Percentiles rank a stretch among this genome's conserved stretches.
phyloP scores from a whole-genome alignment of 2,888 invertebrate genomes.

The Drosophila acutilabella region DNA sequence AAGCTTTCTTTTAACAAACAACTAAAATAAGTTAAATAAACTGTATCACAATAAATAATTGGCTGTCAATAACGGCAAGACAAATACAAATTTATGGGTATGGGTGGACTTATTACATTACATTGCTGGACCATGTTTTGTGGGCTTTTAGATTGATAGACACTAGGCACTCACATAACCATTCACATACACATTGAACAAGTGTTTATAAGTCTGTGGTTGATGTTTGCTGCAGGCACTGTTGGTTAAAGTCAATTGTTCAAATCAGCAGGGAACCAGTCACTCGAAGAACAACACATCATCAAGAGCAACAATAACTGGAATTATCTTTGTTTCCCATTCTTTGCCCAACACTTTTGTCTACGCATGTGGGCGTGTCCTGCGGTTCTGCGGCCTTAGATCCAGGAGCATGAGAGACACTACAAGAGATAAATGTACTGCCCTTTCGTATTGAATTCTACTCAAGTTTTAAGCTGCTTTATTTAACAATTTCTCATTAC shows the following conservation, averaged over 20 bases:
- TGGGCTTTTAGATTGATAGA: not conserved
- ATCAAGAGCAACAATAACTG: conserved; percentile 13
- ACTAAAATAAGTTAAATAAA: not conserved
- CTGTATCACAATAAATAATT: conserved; percentile 19
- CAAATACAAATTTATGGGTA: conserved; percentile 15
- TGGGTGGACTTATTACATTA: not conserved
- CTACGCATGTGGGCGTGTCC: conserved; percentile 20
- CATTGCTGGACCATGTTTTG: not conserved
- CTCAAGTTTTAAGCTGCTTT: conserved; percentile 5
- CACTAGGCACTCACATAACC: conserved; percentile 6
- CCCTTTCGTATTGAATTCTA: not conserved
- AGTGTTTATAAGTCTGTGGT: not conserved
- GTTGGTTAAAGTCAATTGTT: conserved; percentile 35
- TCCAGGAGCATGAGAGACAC: not conserved
- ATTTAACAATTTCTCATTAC: not conserved
- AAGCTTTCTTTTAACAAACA: too few species aligned
- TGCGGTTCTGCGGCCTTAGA: conserved; percentile 29
- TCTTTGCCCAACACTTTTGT: not conserved
- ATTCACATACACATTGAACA: not conserved
- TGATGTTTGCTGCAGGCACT: not conserved
- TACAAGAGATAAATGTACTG: not conserved
- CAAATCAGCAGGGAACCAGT: conserved; percentile 22
- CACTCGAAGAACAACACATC: conserved; percentile 42
- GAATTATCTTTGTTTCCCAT: not conserved
- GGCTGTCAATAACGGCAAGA: conserved; percentile 12